A percentile compares a stretch with the other conserved stretches of the same genome.
phyloP scores from a whole-genome alignment of 2,888 invertebrate genomes.

The Netelia melanura region DNA sequence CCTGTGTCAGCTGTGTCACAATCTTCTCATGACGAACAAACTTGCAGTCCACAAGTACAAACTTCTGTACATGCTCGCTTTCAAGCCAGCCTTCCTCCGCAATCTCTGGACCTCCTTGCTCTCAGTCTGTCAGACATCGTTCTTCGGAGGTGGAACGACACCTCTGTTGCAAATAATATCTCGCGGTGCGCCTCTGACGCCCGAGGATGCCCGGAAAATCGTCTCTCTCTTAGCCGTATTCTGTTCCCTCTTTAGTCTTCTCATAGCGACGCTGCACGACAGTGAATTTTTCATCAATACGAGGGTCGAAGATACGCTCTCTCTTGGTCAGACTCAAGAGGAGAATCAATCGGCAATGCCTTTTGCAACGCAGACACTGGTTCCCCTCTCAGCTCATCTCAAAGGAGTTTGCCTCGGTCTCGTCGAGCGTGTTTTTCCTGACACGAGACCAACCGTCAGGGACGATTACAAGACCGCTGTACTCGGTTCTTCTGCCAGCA shows the following conservation, averaged over 20 bases:
- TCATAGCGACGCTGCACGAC: slow-evolving; percentile 94
- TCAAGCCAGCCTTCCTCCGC: slow-evolving; percentile 92
- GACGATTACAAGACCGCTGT: slow-evolving; percentile 88
- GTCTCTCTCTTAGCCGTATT: slow-evolving; percentile 93
- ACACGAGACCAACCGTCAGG: slow-evolving; percentile 88
- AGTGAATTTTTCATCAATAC: slow-evolving; percentile 90
- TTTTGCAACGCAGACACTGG: slow-evolving; percentile 91
- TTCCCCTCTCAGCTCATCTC: slow-evolving; percentile 90
- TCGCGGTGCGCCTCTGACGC: slow-evolving; percentile 87
- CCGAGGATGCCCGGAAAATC: slow-evolving; percentile 88
- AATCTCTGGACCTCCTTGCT: slow-evolving; percentile 89
- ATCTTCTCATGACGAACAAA: slow-evolving; percentile 92
- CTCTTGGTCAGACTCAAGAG: slow-evolving; percentile 71
- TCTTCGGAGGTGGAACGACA: slow-evolving; percentile 85
- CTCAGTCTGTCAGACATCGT: slow-evolving; percentile 84
- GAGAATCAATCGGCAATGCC: slow-evolving; percentile 86
- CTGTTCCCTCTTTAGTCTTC: slow-evolving; percentile 92
- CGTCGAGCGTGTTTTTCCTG: slow-evolving; percentile 94
- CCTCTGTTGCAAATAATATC: slow-evolving; percentile 89
- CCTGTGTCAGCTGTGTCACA: slow-evolving; percentile 93
- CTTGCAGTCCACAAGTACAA: slow-evolving; percentile 94
- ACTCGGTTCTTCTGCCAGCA: slow-evolving; percentile 73
- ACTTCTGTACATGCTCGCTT: slow-evolving; percentile 92
- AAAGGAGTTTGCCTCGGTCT: slow-evolving; percentile 94
- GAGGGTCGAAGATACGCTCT: slow-evolving; percentile 49